Conservation (phyloP, 1,140 invertebrate genomes). For the Ctenoplectra terminalis region DNA sequence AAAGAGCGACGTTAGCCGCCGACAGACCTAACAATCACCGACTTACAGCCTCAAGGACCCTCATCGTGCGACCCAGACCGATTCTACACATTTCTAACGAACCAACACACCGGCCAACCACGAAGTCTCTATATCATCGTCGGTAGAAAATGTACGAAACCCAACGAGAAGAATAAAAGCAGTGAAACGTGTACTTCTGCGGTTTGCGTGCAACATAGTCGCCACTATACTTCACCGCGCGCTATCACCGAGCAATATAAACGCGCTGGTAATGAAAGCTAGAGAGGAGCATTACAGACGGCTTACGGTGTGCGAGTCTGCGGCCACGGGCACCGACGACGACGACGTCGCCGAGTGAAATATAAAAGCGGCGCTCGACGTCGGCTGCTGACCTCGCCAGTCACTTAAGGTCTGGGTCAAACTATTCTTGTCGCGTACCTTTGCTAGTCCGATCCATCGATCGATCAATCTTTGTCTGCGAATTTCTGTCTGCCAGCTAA, state of each 20-base stretch:
- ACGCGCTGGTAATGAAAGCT: conserved; percentile 46
- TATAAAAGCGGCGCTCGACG: conserved; percentile 60
- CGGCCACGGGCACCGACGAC: conserved; percentile 34
- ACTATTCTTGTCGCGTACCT: conserved; percentile 72
- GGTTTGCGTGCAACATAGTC: conserved; percentile 40
- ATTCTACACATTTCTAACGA: neutral
- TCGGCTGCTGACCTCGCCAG: conserved; percentile 65
- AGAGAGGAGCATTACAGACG: conserved; percentile 32
- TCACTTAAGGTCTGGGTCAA: conserved; percentile 75
- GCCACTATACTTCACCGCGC: conserved; percentile 6
- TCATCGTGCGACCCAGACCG: neutral
- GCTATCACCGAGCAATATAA: conserved; percentile 1
- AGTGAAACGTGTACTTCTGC: neutral
- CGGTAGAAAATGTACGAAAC: conserved; percentile 1
- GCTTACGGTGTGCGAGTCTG: conserved; percentile 19
- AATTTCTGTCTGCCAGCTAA: conserved; percentile 37
- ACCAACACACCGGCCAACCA: neutral
- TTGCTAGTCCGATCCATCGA: conserved; percentile 55
- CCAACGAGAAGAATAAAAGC: conserved; percentile 22
- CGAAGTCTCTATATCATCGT: neutral
- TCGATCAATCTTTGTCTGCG: conserved; percentile 59
- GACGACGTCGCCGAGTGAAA: conserved; percentile 54
- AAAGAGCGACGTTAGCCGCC: neutral
- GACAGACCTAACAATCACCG: conserved; percentile 11
- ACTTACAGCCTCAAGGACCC: neutral